phyloP scores from a whole-genome alignment of 1,140 invertebrate genomes.

The Pogonognathellus flavescens region DNA sequence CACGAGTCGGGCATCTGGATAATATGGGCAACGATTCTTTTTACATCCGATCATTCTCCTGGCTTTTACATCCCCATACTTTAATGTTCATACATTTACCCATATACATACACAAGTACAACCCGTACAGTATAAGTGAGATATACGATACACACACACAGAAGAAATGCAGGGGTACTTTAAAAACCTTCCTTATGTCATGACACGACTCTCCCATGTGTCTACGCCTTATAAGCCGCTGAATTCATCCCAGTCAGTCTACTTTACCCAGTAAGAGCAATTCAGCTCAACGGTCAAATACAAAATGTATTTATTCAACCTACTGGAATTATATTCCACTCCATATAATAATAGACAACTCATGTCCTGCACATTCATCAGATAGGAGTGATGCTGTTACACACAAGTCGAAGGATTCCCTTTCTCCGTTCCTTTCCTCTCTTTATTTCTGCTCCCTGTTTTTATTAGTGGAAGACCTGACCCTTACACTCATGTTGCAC shows the following conservation, averaged over 20 bases:
- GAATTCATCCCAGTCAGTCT: background rate
- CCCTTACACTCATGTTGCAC: background rate
- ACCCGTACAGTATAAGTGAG: too few species aligned
- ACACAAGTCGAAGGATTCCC: background rate
- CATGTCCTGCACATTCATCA: background rate
- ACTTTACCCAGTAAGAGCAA: background rate
- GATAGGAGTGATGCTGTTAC: background rate
- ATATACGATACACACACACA: too few species aligned
- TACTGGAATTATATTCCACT: background rate
- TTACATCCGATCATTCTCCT: too few species aligned
- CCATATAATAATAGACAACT: conserved; percentile 14
- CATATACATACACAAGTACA: too few species aligned
- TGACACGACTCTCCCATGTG: too few species aligned
- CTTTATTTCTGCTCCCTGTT: background rate
- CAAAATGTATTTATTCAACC: background rate
- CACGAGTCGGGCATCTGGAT: conserved; percentile 48
- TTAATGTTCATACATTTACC: too few species aligned
- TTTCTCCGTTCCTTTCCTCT: conserved; percentile 20
- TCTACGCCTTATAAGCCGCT: background rate
- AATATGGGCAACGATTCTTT: conserved; percentile 1
- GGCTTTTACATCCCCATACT: too few species aligned
- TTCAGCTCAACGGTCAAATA: conserved; percentile 48
- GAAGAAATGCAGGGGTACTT: too few species aligned
- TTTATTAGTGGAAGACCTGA: too few species aligned
- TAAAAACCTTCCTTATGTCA: too few species aligned